Evolutionary conservation across 2,797 vertebrate species (phyloP).

Genomic region (Falco biarmicus): DNA sequence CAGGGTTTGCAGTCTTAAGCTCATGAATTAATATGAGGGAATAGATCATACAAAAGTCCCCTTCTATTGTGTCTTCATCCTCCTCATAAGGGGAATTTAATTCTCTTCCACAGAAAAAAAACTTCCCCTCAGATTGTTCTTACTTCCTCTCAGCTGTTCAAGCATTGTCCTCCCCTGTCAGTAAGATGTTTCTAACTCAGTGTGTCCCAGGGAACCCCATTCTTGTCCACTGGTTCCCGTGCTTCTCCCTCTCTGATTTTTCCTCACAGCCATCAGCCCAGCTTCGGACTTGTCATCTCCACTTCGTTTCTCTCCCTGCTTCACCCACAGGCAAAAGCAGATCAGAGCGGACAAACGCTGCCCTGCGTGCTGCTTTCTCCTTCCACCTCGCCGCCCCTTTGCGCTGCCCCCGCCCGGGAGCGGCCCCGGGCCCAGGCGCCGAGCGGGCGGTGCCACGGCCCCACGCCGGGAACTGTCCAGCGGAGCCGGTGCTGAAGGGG

Average conservation of each 20-base stretch:
- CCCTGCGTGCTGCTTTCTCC: accelerated
- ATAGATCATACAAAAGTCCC: neutral
- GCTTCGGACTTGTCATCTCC: accelerated
- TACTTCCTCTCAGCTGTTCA: neutral
- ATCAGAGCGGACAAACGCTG: accelerated
- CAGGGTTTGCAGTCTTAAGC: neutral
- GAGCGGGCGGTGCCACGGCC: neutral
- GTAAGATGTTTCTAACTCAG: neutral
- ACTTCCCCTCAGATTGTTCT: neutral
- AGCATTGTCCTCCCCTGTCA: neutral
- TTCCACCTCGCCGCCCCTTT: neutral
- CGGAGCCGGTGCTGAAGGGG: neutral
- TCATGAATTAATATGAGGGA: neutral
- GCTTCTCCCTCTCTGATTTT: neutral
- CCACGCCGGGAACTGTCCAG: neutral
- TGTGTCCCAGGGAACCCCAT: neutral
- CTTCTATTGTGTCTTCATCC: neutral
- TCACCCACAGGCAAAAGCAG: neutral
- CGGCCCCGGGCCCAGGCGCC: accelerated
- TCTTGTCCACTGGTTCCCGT: neutral
- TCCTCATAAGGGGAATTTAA: neutral
- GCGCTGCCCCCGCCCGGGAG: neutral
- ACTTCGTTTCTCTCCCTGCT: neutral
- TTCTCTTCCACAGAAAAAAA: neutral
- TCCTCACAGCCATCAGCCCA: neutral